Base-by-base conservation (phyloP, 2,888 invertebrate species). In the Eupithecia inturbata region DNA sequence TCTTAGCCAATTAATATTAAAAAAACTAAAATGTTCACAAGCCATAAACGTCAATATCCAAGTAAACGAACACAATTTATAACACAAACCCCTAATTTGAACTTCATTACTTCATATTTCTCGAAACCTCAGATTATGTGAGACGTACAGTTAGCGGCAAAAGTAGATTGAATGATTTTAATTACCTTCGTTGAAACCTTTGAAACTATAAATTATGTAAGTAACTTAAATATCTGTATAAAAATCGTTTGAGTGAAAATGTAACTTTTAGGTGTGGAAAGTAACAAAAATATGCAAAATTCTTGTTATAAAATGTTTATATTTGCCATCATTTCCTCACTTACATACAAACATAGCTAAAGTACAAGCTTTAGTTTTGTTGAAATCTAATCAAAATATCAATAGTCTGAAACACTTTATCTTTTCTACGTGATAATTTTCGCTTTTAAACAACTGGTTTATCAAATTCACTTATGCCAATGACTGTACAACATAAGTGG, bases 91-190 rank as follows among this genome's bases (percentile, higher is more conserved):
- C 79, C 76, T 83, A 87, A 89, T 89, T 88, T 87, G 83, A 83
- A 79, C 81, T 89, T 90, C 91, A 88, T 89, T 90, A 89, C 87
- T 86, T 89, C 85, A 89, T 91, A 88, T 88, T 88, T 90, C 90
- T 88, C 84, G 80, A 81, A 75, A 82, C 81, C 82, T 72, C 72
- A 75, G 67, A 70, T 64, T 62, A 73, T 68, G 67, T 72, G 67
- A 22, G 26, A 41, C n/a, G 70, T 70, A 70, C 70, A 70, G 36
- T 70, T 45, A 22, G n/a, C 26, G 31, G 79, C 81, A 82, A 33
- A 69, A 62, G 28, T 66, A 2, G 5, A 53, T 26, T 57, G 22
- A 57, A 26, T 26, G 1, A 57, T 57, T 57, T 57, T 57, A 28
- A 31, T 31, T 31, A 31, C 6, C 31, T 9, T 19, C 12, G n/a